A percentile compares a stretch with the other conserved stretches of the same genome.
These are phyloP conservation scores for Zaprionus ornatus DNA, from an alignment of 1,140 invertebrate species.

Conservation along the genomic window DNA sequence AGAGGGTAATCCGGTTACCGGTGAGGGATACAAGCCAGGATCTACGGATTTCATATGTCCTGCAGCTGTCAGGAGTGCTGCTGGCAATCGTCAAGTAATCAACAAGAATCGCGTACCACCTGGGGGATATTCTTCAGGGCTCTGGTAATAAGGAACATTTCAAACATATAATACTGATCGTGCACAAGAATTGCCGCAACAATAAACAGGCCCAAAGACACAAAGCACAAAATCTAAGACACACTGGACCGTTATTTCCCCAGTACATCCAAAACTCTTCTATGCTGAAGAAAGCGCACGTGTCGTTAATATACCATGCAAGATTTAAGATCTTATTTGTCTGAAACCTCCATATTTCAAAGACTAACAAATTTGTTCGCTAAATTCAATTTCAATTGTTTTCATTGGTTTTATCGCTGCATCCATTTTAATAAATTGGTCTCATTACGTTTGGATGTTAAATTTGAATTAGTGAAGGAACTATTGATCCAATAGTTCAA, in stretches of 20 bases:
- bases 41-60: constrained; percentile 12
- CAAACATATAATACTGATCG: background rate
- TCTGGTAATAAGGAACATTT: background rate
- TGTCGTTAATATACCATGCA: background rate
- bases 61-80: background rate
- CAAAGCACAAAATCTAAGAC: background rate
- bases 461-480: background rate
- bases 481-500: no score
- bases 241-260: background rate
- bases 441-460: background rate
- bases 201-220: background rate
- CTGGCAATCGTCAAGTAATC: background rate
- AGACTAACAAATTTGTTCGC: background rate
- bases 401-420: background rate
- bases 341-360: background rate
- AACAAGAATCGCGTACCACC: background rate
- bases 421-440: background rate
- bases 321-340: background rate
- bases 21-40: constrained; percentile 78
- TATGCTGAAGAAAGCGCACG: background rate
- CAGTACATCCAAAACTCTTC: background rate
- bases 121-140: background rate
- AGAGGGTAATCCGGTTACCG: constrained; percentile 85
- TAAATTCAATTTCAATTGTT: background rate
- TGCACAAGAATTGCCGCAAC: background rate